Base-by-base conservation (phyloP, 1,140 invertebrate genomes). In the Philotrypesis tridentata region DNA sequence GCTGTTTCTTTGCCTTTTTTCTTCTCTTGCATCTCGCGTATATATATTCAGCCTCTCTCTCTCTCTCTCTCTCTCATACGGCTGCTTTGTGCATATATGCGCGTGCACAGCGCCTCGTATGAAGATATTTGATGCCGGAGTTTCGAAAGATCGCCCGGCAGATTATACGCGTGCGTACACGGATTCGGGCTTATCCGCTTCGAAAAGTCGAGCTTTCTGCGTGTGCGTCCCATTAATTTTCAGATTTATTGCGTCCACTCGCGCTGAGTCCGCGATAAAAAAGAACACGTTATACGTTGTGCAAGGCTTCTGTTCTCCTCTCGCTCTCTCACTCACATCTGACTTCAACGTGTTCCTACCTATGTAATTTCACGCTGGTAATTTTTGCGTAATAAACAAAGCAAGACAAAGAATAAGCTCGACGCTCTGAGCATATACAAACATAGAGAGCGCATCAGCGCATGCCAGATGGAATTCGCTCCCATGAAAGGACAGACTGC, bases 121-220 rank as follows among this genome's bases (percentile, higher is more conserved):
- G 75, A 78, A 82, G 74, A 82, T 82, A 82, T 82, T 75, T 68
- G 74, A 78, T 43, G 79, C 27, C 67, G 60, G 71, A n/a, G 71
- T 74, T 74, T 74, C 79, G 72, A 23, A 80, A 81, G 80, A 82
- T 82, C 80, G 55, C 21, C 31, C 60, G 23, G 55, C 8, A 78
- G 80, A 82, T 82, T 82, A 40, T 7, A 40, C 68, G 63, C 73
- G 73, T 71, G 43, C 80, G 37, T 76, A 82, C 80, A 82, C 43
- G 63, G 29, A 75, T 81, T 75, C 75, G 27, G 73, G 8, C 73
- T 82, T 81, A 75, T 81, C 72, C 75, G 23, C 27, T 61, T 61
- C 17, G 43, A 76, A 76, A 82, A 63, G 67, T 17, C 63, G 23
- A n/a, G 61, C 25, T 68, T 81, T 75, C 60, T 73, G 79, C 61